A percentile compares a stretch with the other conserved stretches of the same genome.
phyloP scores from a whole-genome alignment of 2,797 vertebrate genomes.

The Enteromius argenteus region DNA sequence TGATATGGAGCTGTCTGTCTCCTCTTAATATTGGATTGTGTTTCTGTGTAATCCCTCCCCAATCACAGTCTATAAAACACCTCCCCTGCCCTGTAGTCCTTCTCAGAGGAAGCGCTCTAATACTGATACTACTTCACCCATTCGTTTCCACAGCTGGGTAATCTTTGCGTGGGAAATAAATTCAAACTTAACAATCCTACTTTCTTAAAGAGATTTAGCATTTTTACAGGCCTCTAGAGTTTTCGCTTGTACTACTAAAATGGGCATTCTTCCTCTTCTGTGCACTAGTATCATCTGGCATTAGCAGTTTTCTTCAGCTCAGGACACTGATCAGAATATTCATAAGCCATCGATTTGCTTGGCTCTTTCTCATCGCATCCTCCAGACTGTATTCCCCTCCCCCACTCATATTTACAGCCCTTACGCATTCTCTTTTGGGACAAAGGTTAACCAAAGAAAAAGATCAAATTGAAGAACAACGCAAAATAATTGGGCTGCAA shows the following conservation, averaged over 20 bases:
- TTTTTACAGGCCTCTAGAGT: constrained; percentile 14
- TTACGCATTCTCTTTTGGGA: constrained; percentile 41
- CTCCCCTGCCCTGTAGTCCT: constrained; percentile 34
- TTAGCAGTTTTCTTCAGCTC: constrained; percentile 66
- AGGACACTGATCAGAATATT: constrained; percentile 74
- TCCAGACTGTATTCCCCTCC: constrained; percentile 24
- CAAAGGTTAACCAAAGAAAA: constrained; percentile 72
- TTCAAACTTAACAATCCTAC: neutral
- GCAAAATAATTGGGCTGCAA: constrained; percentile 51
- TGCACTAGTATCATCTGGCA: constrained; percentile 15
- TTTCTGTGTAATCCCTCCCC: constrained; percentile 34
- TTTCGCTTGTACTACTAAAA: neutral
- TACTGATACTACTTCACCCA: neutral
- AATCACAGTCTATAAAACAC: constrained; percentile 39
- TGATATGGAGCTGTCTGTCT: constrained; percentile 31
- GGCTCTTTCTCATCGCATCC: constrained; percentile 31
- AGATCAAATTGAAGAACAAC: constrained; percentile 56
- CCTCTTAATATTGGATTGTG: constrained; percentile 24
- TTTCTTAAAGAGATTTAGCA: neutral
- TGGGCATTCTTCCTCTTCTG: neutral
- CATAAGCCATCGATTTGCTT: constrained; percentile 73
- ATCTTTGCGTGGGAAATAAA: constrained; percentile 3
- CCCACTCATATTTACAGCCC: constrained; percentile 38
- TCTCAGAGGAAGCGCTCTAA: constrained; percentile 41
- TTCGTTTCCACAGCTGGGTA: constrained; percentile 11